Evolutionary conservation across 2,797 vertebrate genomes (phyloP).

Genomic region (Cyprinella venusta): DNA sequence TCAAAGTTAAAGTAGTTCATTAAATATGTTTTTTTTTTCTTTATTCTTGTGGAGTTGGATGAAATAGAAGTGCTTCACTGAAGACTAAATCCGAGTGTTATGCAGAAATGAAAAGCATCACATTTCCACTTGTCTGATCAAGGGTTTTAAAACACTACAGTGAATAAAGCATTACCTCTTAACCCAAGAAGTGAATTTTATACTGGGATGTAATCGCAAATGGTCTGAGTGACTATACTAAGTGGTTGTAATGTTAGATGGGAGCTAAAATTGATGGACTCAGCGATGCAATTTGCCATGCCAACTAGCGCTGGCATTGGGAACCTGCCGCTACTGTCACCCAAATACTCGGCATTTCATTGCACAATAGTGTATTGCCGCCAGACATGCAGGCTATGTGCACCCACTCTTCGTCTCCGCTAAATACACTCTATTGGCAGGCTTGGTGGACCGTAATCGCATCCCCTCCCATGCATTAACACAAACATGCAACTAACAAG

Average conservation of each 20-base stretch:
- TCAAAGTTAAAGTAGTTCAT: neutral
- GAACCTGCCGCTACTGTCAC: neutral
- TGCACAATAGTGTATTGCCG: neutral
- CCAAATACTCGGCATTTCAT: constrained; percentile 27
- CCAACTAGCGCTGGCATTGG: constrained; percentile 19
- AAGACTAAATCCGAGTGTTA: constrained; percentile 13
- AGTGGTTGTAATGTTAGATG: constrained; percentile 40
- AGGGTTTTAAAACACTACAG: constrained; percentile 17
- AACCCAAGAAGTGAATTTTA: constrained; percentile 3
- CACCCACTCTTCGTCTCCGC: constrained; percentile 17
- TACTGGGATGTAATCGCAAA: constrained; percentile 18
- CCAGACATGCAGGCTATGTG: constrained; percentile 25
- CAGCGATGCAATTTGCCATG: constrained; percentile 37
- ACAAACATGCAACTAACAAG: constrained; percentile 29
- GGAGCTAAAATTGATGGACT: constrained; percentile 39
- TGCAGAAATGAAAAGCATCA: constrained; percentile 15
- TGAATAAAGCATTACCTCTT: constrained; percentile 28
- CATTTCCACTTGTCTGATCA: constrained; percentile 28
- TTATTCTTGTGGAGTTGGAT: constrained; percentile 6
- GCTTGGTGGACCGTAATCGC: constrained; percentile 1
- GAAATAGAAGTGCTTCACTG: neutral
- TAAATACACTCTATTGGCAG: constrained; percentile 36
- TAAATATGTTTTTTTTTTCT: neutral
- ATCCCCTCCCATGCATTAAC: neutral
- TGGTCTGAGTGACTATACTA: constrained; percentile 27